These are phyloP conservation scores for Tholera decimalis DNA, from an alignment of 2,888 invertebrate genomes.

Conservation along the genomic window DNA sequence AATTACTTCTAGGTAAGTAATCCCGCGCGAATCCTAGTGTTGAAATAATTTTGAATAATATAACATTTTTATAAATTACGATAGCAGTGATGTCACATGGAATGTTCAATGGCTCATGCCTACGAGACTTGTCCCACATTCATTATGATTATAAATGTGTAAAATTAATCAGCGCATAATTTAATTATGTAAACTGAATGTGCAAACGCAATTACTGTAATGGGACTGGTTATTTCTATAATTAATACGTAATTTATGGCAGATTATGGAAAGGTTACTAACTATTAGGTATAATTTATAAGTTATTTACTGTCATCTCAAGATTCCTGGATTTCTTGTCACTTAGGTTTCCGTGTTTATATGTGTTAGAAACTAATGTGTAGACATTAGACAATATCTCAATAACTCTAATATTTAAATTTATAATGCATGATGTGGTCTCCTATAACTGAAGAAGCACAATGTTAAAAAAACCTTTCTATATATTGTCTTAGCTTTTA, in stretches of 20 bases:
- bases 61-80: background rate
- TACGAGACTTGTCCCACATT: constrained; percentile 5
- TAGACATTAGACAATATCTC: too few relatives aligned
- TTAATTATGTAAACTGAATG: constrained; percentile 16
- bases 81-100: background rate
- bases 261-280: constrained; percentile 36
- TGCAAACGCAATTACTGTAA: constrained; percentile 24
- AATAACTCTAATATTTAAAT: too few relatives aligned
- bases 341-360: background rate
- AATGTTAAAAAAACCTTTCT: too few relatives aligned
- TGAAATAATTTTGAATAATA: too few relatives aligned
- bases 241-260: constrained; percentile 43
- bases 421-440: too few relatives aligned
- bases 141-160: constrained; percentile 31
- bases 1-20: too few relatives aligned
- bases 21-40: too few relatives aligned
- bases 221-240: constrained; percentile 33
- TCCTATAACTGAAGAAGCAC: too few relatives aligned
- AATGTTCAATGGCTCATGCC: background rate
- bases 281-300: too few relatives aligned
- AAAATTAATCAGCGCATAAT: constrained; percentile 12
- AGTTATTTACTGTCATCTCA: constrained; percentile 20
- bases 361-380: background rate
- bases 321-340: constrained; percentile 28
- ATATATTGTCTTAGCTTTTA: too few relatives aligned